Evolutionary conservation across 2,113 vertebrate genomes (phyloP).

Genomic region (Taxidea taxus): DNA sequence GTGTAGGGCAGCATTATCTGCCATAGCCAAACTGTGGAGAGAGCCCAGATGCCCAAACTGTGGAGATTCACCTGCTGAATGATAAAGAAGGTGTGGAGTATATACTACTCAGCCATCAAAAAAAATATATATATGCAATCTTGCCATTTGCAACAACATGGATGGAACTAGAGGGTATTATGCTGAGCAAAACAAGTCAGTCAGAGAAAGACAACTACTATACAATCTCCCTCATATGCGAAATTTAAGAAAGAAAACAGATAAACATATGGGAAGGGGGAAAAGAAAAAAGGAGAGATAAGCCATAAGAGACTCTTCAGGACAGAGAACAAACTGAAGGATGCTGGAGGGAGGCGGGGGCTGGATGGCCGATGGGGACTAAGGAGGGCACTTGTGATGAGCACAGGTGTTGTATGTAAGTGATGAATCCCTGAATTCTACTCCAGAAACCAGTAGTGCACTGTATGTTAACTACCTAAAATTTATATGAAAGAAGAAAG

Average conservation of each 20-base stretch:
- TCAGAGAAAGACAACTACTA: not conserved
- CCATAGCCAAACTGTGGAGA: not conserved
- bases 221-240: not conserved
- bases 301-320: not conserved
- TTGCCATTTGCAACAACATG: not conserved
- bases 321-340: not conserved
- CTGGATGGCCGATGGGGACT: not conserved
- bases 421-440: not conserved
- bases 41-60: not conserved
- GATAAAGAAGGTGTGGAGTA: not conserved
- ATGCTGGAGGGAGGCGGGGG: not conserved
- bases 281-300: not conserved
- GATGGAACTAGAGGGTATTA: not conserved
- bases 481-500: not conserved
- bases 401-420: not conserved
- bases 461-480: not conserved
- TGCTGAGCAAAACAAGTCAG: not conserved
- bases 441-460: not conserved
- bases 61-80: not conserved
- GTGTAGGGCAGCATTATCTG: not conserved
- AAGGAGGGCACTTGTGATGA: not conserved
- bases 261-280: not conserved
- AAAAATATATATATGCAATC: not conserved
- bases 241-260: not conserved
- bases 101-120: not conserved